Evolutionary conservation across 1,140 invertebrate genomes (phyloP).

Genomic region (Pinna nobilis): DNA sequence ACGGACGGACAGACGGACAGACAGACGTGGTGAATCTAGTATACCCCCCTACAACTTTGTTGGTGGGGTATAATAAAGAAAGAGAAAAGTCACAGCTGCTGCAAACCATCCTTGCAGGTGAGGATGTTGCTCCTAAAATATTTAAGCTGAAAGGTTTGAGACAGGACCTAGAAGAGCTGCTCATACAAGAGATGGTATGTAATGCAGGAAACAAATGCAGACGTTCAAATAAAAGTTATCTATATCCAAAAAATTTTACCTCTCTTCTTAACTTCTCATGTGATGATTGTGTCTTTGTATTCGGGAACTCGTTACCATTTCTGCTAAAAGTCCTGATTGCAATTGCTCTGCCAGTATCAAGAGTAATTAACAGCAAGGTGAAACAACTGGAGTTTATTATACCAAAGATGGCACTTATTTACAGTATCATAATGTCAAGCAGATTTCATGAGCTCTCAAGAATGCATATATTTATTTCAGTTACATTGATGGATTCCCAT

Average conservation of each 20-base stretch:
- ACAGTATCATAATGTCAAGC: not conserved
- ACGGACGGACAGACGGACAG: no score
- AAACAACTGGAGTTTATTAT: not conserved
- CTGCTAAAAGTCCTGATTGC: not conserved
- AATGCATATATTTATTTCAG: not conserved
- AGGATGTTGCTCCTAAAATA: no score
- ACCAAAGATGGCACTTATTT: not conserved
- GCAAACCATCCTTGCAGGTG: no score
- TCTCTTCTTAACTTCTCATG: not conserved
- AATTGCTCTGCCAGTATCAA: not conserved
- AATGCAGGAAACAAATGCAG: no score
- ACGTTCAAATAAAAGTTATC: not conserved
- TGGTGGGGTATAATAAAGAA: no score
- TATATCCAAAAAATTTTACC: not conserved
- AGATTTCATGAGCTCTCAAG: conserved; percentile 3
- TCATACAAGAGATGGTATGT: no score
- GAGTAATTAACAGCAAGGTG: not conserved
- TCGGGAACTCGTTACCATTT: not conserved
- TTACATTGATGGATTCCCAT: not conserved
- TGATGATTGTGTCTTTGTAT: not conserved
- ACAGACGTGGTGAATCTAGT: no score
- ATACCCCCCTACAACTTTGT: no score
- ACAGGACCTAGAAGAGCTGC: no score
- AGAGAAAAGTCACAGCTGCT: no score
- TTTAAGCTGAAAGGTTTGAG: no score